A percentile compares a stretch with the other conserved stretches of the same genome.
phyloP scores from a whole-genome alignment of 2,888 invertebrate genomes.

The Drosophila tripunctata region DNA sequence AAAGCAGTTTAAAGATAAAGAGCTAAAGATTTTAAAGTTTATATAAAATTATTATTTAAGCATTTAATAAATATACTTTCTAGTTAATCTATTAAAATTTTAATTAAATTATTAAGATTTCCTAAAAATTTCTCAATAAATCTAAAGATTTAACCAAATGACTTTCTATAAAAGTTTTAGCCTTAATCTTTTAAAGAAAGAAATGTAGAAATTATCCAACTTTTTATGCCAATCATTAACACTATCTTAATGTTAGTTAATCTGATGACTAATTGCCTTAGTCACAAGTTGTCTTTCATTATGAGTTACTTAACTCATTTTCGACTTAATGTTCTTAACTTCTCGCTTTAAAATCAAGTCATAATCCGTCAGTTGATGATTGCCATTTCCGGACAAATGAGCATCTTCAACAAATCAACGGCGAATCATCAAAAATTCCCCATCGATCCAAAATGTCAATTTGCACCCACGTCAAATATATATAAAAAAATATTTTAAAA shows the following conservation, averaged over 20 bases:
- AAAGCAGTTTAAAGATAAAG: too few relatives aligned
- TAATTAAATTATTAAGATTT: too few relatives aligned
- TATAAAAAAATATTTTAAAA: background rate
- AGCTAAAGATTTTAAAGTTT: too few relatives aligned
- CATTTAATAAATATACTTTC: too few relatives aligned
- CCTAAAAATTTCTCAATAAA: too few relatives aligned
- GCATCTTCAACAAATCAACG: conserved; percentile 10
- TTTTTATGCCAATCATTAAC: too few relatives aligned
- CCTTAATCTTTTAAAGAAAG: too few relatives aligned
- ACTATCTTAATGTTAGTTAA: too few relatives aligned
- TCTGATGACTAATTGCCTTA: conserved; percentile 6
- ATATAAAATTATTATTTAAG: too few relatives aligned
- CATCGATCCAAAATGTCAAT: background rate
- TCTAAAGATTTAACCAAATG: background rate
- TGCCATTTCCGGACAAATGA: conserved; percentile 24
- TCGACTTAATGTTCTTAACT: conserved; percentile 1
- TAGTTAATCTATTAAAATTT: too few relatives aligned
- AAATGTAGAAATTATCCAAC: too few relatives aligned
- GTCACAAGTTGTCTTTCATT: background rate
- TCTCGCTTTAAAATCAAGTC: background rate
- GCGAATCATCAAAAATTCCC: background rate
- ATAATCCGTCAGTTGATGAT: conserved; percentile 7
- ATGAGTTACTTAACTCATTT: background rate
- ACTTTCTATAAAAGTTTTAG: background rate
- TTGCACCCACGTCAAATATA: conserved; percentile 8